phyloP scores from a whole-genome alignment of 2,113 vertebrate species.

The Chauna torquata region DNA sequence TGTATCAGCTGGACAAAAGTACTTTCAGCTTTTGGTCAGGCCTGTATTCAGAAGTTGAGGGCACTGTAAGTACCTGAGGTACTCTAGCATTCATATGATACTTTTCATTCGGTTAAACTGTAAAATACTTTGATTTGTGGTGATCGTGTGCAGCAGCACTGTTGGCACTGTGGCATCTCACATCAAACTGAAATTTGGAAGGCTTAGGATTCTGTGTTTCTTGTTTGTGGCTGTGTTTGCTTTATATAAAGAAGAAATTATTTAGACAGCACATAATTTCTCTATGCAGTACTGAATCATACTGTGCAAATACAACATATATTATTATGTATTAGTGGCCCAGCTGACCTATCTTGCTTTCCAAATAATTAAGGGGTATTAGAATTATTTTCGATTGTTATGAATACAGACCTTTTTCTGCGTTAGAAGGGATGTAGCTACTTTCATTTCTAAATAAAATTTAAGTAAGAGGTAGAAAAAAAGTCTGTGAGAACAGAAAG shows the following conservation, averaged over 20 bases:
- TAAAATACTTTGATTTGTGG: not conserved
- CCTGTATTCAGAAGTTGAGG: constrained; percentile 94
- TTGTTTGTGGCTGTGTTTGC: not conserved
- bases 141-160: not conserved
- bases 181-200: rapidly evolving
- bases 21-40: constrained; percentile 99
- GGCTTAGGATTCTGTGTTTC: not conserved
- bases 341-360: not conserved
- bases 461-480: not conserved
- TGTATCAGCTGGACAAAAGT: constrained; percentile 98
- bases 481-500: not conserved
- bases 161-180: not conserved
- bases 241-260: not conserved
- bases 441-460: not conserved
- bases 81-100: rapidly evolving
- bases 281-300: not conserved
- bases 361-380: not conserved
- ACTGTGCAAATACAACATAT: not conserved
- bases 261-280: not conserved
- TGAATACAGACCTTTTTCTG: not conserved
- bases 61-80: constrained; percentile 85
- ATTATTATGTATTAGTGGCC: not conserved
- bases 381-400: not conserved
- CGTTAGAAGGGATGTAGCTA: not conserved
- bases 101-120: not conserved